Percentiles rank a stretch among this genome's conserved stretches.
Evolutionary conservation across 2,888 invertebrate species (phyloP).

Genomic region (Argynnis bischoffii): DNA sequence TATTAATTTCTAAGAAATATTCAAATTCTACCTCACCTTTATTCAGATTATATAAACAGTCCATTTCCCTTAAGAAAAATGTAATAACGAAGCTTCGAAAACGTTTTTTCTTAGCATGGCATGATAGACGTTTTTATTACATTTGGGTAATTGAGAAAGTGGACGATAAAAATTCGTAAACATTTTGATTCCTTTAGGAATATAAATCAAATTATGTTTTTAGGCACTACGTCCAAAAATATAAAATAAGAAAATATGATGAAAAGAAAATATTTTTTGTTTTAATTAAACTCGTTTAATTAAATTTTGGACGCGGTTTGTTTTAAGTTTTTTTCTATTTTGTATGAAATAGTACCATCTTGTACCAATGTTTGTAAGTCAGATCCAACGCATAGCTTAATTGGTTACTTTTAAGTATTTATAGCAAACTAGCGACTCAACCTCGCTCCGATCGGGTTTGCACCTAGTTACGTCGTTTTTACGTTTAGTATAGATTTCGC

Average conservation of each 20-base stretch:
- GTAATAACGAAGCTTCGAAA: conserved; percentile 12
- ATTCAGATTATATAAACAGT: background rate
- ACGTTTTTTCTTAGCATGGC: conserved; percentile 16
- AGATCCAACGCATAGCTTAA: no score
- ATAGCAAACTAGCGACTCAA: no score
- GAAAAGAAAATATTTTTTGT: background rate
- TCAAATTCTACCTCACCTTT: background rate
- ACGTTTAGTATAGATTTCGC: no score
- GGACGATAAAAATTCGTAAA: conserved; percentile 18
- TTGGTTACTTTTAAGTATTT: no score
- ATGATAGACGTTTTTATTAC: conserved; percentile 29
- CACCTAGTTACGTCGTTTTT: no score
- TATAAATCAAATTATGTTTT: background rate
- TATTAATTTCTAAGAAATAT: no score
- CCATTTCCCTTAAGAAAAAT: conserved; percentile 4
- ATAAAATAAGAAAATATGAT: background rate
- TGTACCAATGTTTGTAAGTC: no score
- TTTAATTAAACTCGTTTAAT: no score
- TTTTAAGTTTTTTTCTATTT: no score
- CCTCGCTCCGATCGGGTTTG: no score
- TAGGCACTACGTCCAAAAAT: background rate
- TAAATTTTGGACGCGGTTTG: no score
- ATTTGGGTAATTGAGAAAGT: conserved; percentile 27
- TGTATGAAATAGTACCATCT: no score
- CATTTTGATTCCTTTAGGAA: conserved; percentile 15